phyloP scores from a whole-genome alignment of 2,888 invertebrate genomes.

The Alloplasta piceator region DNA sequence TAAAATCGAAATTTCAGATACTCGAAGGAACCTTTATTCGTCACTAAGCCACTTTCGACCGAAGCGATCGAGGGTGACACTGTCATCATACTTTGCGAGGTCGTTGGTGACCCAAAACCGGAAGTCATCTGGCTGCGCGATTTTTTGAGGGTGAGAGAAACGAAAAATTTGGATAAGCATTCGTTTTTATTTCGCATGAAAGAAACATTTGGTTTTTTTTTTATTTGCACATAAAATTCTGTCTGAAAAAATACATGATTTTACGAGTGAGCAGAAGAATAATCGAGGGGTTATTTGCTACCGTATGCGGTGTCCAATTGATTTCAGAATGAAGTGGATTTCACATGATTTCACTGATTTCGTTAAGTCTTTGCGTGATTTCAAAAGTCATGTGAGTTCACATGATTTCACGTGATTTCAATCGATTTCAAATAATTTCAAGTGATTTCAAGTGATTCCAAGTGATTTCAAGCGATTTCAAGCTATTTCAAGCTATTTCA shows the following conservation, averaged over 20 bases:
- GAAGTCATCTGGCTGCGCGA: conserved; percentile 95
- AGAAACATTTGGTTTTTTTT: background rate
- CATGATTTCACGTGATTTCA: too few species aligned
- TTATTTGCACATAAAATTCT: background rate
- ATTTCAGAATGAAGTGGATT: too few species aligned
- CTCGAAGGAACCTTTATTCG: conserved; percentile 92
- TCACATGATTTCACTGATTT: too few species aligned
- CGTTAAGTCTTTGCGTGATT: too few species aligned
- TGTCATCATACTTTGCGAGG: conserved; percentile 94
- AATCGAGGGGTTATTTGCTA: too few species aligned
- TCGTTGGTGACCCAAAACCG: conserved; percentile 94
- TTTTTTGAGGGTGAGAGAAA: conserved; percentile 91
- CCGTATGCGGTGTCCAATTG: too few species aligned
- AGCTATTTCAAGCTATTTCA: too few species aligned
- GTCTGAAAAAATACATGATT: background rate
- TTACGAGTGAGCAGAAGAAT: conserved; percentile 10
- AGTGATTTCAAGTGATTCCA: too few species aligned
- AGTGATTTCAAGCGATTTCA: too few species aligned
- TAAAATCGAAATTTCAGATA: conserved; percentile 85
- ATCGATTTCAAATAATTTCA: too few species aligned
- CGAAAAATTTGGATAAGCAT: too few species aligned
- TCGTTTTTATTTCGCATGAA: background rate
- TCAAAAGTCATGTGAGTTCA: too few species aligned
- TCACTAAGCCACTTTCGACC: conserved; percentile 92
- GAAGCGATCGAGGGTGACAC: conserved; percentile 94